Evolutionary conservation across 2,113 vertebrate genomes (phyloP).

Genomic region (Atractosteus spatula): DNA sequence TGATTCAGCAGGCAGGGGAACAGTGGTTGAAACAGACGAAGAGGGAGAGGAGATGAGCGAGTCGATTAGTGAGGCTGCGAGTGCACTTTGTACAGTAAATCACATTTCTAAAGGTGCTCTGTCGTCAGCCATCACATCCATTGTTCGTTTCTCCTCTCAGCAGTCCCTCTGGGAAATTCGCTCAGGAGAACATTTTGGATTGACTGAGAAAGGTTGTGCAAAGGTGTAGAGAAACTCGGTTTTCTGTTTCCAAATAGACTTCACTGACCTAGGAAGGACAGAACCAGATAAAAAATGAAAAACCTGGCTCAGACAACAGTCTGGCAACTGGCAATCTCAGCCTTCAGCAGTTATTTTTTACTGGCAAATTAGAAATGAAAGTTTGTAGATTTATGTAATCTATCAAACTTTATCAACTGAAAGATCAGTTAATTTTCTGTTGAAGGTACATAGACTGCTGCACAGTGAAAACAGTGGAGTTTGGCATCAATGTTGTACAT

Average conservation of each 20-base stretch:
- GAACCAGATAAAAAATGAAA: not conserved
- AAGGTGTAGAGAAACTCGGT: not conserved
- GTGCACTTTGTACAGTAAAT: not conserved
- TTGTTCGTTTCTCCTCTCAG: not conserved
- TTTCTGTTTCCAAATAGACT: slow-evolving; percentile 2
- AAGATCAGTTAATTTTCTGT: no score
- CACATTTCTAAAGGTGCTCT: not conserved
- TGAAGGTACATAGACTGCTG: no score
- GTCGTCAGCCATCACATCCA: not conserved
- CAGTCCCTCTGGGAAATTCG: not conserved
- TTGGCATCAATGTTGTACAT: no score
- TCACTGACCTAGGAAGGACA: slow-evolving; percentile 3
- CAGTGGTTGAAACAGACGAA: not conserved
- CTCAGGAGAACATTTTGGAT: not conserved
- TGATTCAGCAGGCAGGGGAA: not conserved
- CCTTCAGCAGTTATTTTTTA: not conserved
- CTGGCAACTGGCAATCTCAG: not conserved
- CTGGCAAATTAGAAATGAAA: no score
- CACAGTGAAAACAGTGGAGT: no score
- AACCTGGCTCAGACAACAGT: not conserved
- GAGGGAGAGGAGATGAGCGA: not conserved
- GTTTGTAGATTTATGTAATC: no score
- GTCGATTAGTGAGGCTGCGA: not conserved
- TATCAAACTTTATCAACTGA: no score
- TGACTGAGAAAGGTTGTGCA: not conserved